Percentiles rank a stretch among this genome's conserved stretches.
Conservation (phyloP, 2,113 vertebrate species). For the Caranx ignobilis region DNA sequence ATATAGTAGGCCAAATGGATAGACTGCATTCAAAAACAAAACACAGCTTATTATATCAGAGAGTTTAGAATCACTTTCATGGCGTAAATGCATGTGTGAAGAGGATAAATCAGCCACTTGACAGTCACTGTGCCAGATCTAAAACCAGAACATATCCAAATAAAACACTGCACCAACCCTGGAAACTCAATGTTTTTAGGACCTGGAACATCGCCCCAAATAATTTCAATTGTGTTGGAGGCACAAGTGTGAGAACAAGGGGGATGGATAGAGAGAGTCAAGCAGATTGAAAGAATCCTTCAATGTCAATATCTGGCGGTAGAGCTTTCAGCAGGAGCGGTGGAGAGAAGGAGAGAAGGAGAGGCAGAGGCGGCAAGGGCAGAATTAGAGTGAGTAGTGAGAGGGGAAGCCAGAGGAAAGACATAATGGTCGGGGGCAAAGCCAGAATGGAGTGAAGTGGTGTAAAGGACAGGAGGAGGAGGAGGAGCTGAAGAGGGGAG, state of each 20-base stretch:
- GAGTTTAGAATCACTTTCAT: not conserved
- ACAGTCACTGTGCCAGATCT: not conserved
- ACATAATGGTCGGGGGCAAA: conserved; percentile 67
- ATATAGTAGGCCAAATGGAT: not conserved
- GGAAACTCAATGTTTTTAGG: conserved; percentile 45
- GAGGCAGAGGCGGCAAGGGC: conserved; percentile 57
- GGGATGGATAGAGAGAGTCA: conserved; percentile 55
- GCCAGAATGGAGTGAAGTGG: conserved; percentile 68
- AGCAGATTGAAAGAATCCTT: conserved; percentile 72
- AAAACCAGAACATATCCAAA: conserved; percentile 15
- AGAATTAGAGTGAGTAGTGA: conserved; percentile 65
- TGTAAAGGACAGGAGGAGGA: conserved; percentile 62
- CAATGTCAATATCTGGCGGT: conserved; percentile 59
- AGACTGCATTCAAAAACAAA: conserved; percentile 18
- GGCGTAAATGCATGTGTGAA: conserved; percentile 17
- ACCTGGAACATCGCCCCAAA: conserved; percentile 28
- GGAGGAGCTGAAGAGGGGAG: conserved; percentile 55
- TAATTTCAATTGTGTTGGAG: conserved; percentile 51
- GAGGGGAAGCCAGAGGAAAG: conserved; percentile 59
- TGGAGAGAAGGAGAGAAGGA: conserved; percentile 28
- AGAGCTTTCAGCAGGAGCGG: conserved; percentile 53
- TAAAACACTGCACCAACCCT: conserved; percentile 21
- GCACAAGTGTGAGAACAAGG: conserved; percentile 49
- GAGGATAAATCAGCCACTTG: not conserved
- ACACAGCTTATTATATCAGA: conserved; percentile 29